These are phyloP conservation scores for Podarcis cretensis DNA, from an alignment of 2,113 vertebrate genomes.

Conservation along the genomic window DNA sequence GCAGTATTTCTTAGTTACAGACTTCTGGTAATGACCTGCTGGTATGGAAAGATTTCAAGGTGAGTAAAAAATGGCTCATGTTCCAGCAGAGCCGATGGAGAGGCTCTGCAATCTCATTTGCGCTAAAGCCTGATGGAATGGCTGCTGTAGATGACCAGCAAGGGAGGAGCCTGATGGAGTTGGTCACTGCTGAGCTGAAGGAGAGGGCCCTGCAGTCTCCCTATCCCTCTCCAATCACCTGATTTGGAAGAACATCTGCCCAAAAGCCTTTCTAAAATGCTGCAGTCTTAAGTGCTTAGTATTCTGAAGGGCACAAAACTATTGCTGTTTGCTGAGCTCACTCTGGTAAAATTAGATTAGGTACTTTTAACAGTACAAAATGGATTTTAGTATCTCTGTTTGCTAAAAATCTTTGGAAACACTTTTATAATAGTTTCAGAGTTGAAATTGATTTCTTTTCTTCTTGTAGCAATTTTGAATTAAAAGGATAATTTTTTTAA, in stretches of 20 bases:
- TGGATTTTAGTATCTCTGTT: constrained; percentile 52
- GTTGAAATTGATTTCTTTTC: constrained; percentile 56
- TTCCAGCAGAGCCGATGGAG: too few relatives aligned
- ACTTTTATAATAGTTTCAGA: constrained; percentile 51
- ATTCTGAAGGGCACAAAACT: fast-evolving
- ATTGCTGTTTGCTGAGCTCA: constrained; percentile 32
- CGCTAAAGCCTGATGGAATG: too few relatives aligned
- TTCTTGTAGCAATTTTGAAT: constrained; percentile 38
- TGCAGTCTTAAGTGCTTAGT: constrained; percentile 6
- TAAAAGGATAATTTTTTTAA: constrained; percentile 26
- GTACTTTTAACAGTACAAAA: constrained; percentile 29
- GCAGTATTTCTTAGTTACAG: too few relatives aligned
- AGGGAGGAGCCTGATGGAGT: too few relatives aligned
- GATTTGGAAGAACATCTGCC: background rate
- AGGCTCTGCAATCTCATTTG: too few relatives aligned
- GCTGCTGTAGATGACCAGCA: too few relatives aligned
- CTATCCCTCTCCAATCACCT: too few relatives aligned
- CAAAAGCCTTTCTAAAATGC: background rate
- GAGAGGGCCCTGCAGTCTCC: too few relatives aligned
- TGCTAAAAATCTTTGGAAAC: constrained; percentile 42
- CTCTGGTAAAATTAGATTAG: constrained; percentile 37
- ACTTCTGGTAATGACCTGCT: too few relatives aligned
- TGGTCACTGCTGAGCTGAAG: too few relatives aligned
- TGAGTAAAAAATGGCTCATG: too few relatives aligned
- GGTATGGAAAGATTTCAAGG: too few relatives aligned